Conservation (phyloP, 2,888 invertebrate species). For the Adelphocoris suturalis region DNA sequence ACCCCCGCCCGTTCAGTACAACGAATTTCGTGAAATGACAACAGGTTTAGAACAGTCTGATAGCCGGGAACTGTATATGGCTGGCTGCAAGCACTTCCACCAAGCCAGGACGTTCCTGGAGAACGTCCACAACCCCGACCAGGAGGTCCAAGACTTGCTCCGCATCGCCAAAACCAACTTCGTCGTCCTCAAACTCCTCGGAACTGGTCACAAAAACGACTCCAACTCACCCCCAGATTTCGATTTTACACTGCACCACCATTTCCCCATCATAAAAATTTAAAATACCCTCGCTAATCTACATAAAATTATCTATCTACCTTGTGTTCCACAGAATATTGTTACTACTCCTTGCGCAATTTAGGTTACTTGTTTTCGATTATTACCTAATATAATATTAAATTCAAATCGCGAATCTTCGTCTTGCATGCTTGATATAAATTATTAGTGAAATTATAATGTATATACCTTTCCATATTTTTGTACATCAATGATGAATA, state of each 20-base stretch:
- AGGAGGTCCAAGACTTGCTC: constrained; percentile 89
- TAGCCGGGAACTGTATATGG: constrained; percentile 85
- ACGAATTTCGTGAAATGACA: constrained; percentile 92
- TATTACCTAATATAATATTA: too few relatives aligned
- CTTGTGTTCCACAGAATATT: constrained; percentile 4
- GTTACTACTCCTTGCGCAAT: background rate
- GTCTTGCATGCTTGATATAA: too few relatives aligned
- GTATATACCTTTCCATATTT: constrained; percentile 9
- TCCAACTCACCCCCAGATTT: constrained; percentile 92
- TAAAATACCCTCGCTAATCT: constrained; percentile 8
- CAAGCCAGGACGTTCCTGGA: constrained; percentile 93
- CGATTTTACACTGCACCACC: constrained; percentile 92
- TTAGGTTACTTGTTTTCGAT: too few relatives aligned
- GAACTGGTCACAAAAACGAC: constrained; percentile 94
- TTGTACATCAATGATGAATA: background rate
- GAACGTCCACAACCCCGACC: constrained; percentile 88
- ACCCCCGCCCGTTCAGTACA: constrained; percentile 94
- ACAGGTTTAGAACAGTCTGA: constrained; percentile 79
- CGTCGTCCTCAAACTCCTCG: constrained; percentile 94
- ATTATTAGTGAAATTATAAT: background rate
- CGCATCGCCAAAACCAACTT: constrained; percentile 97
- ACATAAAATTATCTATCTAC: background rate
- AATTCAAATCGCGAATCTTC: too few relatives aligned
- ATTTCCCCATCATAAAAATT: constrained; percentile 94
- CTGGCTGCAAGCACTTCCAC: constrained; percentile 94